Evolutionary conservation across 2,888 invertebrate species (phyloP), one percentile per base, ranked within the genome.

Genomic region (Chouioia cunea): DNA sequence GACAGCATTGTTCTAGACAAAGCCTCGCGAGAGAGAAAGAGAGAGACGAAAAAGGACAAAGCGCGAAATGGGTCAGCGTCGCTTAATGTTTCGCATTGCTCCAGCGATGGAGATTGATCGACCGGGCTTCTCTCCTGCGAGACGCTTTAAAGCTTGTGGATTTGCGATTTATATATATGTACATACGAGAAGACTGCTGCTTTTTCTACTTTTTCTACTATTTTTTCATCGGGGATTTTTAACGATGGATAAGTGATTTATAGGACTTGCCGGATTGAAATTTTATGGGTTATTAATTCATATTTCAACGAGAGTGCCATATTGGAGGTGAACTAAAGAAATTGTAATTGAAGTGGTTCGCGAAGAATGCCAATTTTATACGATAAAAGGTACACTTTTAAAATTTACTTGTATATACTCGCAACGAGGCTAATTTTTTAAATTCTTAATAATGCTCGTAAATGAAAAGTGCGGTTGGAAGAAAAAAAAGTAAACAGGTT

Each of bases 181-280:
- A 36, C 4, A 36, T 4, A 36, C n/a, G n/a, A n/a, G n/a, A n/a
- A n/a, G n/a, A n/a, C n/a, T n/a, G n/a, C n/a, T n/a, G n/a, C n/a
- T n/a, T n/a, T n/a, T n/a, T n/a, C n/a, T n/a, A n/a, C n/a, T n/a
- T n/a, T n/a, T n/a, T n/a, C n/a, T n/a, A n/a, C n/a, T n/a, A n/a
- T n/a, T n/a, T n/a, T n/a, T n/a, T n/a, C n/a, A n/a, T n/a, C n/a
- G 46, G 46, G 48, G 52, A 68, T 62, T 60, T 72, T 72, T 72
- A 68, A n/a, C 48, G 54, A 53, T 60, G 66, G 73, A 73, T 73
- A 73, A 70, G 59, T 36, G 36, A 36, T 36, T 36, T 36, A 36
- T 36, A 36, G 36, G 36, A 10, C 10, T 36, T 36, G 36, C 6
- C 36, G 36, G 6, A 36, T 36, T 36, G 36, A 36, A 36, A 36